Evolutionary conservation across 2,113 vertebrate genomes (phyloP), one percentile per base, ranked within the genome.

Genomic region (Lagopus leucura): DNA sequence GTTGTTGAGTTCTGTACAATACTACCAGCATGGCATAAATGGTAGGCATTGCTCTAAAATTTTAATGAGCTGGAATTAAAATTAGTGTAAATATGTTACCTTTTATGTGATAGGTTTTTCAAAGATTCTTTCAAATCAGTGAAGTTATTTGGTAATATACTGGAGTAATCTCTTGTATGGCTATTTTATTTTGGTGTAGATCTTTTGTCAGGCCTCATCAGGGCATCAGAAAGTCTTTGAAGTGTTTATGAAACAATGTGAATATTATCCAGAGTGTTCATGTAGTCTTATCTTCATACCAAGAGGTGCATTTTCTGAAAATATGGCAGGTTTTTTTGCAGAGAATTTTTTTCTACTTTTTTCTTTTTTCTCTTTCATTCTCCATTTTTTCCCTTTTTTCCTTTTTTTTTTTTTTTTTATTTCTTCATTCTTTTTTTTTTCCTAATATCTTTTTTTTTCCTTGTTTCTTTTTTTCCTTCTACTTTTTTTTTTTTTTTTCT

Each of bases 401-500:
- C 6, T n/a, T n/a, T n/a, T 58, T 21, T 58, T 32, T 11, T 11
- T 12, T 12, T 30, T n/a, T 9, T 6, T 15, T 28, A 12, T 12
- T 0, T 6, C 2, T 16, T 11, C 5, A 15, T 40, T 5, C 40
- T 16, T 30, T 36, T 15, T 5, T 24, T 22, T 60, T 36, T 24
- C 8, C 27, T 50, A 13, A 25, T 13, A 13, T 34, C 11, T 6
- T 22, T 36, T 61, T 22, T 13, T 14, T n/a, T 57, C 18, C 15
- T 55, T 30, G 8, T 55, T 3, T 19, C 8, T 57, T 19, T 32
- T 30, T 32, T 8, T 13, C 34, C 48, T 47, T 67, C 67, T n/a
- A 7, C 6, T 32, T 10, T 2, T 4, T 10, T 38, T 16, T n/a
- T n/a, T n/a, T 16, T 0, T 5, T 4, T 14, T 9, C 40, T 40